These are phyloP conservation scores for Tamandua tetradactyla DNA, from an alignment of 2,797 vertebrate genomes.

Conservation along the genomic window DNA sequence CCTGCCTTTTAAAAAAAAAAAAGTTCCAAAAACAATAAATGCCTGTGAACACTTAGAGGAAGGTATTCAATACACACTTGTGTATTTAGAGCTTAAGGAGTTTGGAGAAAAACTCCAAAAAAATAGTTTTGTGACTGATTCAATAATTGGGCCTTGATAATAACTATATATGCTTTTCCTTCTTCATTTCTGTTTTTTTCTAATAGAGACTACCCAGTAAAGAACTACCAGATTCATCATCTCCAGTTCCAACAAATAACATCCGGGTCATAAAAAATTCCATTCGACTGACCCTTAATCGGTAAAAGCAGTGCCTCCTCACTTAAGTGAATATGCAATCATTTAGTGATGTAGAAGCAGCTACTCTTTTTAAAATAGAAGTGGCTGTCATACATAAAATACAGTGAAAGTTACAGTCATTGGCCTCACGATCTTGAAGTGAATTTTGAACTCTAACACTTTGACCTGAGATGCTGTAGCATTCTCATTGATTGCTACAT, in stretches of 20 bases:
- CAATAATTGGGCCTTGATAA: constrained; percentile 1
- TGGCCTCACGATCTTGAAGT: constrained; percentile 47
- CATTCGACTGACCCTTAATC: constrained; percentile 97
- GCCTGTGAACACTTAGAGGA: neutral
- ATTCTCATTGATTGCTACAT: constrained; percentile 61
- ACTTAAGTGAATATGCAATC: constrained; percentile 83
- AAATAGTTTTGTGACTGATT: neutral
- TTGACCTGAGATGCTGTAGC: constrained; percentile 75
- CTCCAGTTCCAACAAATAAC: constrained; percentile 94
- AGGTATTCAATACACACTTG: neutral
- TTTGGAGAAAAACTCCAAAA: neutral
- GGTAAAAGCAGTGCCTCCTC: constrained; percentile 85
- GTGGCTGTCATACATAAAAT: constrained; percentile 42
- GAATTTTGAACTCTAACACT: constrained; percentile 66
- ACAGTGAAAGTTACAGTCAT: constrained; percentile 67
- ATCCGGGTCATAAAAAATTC: constrained; percentile 97
- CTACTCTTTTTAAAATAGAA: constrained; percentile 47
- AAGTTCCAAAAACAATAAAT: neutral
- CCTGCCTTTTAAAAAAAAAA: neutral
- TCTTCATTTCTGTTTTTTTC: constrained; percentile 62
- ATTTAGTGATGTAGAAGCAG: constrained; percentile 22
- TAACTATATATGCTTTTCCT: neutral
- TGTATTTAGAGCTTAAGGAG: neutral
- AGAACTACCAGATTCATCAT: constrained; percentile 96
- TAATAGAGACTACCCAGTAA: constrained; percentile 95